phyloP scores from a whole-genome alignment of 2,113 vertebrate genomes.

The Theristicus caerulescens region DNA sequence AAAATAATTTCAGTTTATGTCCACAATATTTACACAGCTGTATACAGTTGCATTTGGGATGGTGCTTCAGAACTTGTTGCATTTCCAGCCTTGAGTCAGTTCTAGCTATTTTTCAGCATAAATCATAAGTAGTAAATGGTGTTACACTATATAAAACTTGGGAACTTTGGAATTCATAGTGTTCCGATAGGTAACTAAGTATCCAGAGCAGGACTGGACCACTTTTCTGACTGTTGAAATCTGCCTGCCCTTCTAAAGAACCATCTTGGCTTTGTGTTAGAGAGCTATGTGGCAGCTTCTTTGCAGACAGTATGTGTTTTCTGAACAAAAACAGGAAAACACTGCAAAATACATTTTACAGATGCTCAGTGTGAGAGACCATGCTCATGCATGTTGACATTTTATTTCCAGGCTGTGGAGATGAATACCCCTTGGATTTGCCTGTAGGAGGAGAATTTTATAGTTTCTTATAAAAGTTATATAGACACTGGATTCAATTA shows the following conservation, averaged over 20 bases:
- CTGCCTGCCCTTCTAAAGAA: neutral
- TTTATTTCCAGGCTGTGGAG: neutral
- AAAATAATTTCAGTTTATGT: neutral
- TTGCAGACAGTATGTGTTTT: neutral
- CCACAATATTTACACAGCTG: neutral
- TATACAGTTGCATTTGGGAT: neutral
- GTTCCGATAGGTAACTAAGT: neutral
- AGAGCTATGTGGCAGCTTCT: neutral
- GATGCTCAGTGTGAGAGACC: neutral
- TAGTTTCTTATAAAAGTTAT: neutral
- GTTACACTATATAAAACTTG: neutral
- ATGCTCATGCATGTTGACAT: neutral
- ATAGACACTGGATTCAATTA: neutral
- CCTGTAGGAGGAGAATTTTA: neutral
- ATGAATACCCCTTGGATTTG: neutral
- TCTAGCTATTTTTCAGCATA: neutral
- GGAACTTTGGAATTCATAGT: neutral
- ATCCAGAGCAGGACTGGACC: neutral
- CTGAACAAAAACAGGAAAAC: neutral
- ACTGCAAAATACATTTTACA: neutral
- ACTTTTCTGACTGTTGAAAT: neutral
- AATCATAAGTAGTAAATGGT: neutral
- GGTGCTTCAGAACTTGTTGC: neutral
- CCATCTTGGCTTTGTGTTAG: neutral
- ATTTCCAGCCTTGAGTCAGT: neutral